These are phyloP conservation scores for Arge pagana DNA, from an alignment of 2,888 invertebrate species.

Conservation along the genomic window DNA sequence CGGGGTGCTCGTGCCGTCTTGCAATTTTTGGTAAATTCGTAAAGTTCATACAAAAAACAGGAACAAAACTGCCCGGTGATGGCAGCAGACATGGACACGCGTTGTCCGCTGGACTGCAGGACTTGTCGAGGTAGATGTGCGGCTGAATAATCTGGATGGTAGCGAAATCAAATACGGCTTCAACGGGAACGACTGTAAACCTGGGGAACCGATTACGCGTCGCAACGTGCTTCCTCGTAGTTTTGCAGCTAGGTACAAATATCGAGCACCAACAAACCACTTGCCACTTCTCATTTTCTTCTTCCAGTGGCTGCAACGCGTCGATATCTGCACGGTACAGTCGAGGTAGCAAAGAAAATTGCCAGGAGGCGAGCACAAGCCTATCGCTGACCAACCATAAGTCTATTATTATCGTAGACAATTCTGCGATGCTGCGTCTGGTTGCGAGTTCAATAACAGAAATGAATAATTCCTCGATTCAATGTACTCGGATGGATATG, in stretches of 20 bases:
- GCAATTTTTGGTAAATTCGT: too few species aligned
- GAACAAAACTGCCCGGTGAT: too few species aligned
- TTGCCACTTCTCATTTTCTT: constrained; percentile 1
- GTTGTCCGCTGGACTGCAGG: too few species aligned
- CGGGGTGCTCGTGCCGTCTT: too few species aligned
- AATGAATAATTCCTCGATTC: constrained; percentile 31
- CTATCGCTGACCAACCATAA: neutral
- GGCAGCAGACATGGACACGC: too few species aligned
- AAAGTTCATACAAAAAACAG: too few species aligned
- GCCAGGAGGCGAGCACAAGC: neutral
- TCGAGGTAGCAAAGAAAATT: neutral
- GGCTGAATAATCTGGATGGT: too few species aligned
- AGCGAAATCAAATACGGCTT: too few species aligned
- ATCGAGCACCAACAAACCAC: neutral
- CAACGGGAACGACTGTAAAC: too few species aligned
- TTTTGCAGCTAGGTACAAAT: neutral
- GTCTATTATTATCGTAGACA: constrained; percentile 25
- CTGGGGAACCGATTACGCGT: too few species aligned
- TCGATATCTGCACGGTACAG: neutral
- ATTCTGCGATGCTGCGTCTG: constrained; percentile 26
- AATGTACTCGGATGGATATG: constrained; percentile 11
- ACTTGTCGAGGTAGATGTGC: constrained; percentile 4
- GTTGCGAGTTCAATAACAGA: constrained; percentile 33
- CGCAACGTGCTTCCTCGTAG: neutral
- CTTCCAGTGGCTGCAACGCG: neutral